phyloP scores from a whole-genome alignment of 2,113 vertebrate species.

The Smithornis capensis region DNA sequence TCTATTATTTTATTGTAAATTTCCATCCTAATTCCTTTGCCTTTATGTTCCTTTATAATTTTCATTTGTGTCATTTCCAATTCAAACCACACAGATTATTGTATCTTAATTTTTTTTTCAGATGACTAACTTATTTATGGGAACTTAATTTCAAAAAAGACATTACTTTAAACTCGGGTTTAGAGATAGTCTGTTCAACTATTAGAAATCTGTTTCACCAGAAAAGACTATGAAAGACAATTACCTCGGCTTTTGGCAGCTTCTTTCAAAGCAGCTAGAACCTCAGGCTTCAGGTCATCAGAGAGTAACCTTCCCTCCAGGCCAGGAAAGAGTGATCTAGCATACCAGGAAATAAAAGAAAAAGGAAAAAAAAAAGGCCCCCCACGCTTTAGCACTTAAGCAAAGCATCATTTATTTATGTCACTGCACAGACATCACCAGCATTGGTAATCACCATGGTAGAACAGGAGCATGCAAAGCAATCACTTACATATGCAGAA shows the following conservation, averaged over 20 bases:
- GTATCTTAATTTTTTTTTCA: not conserved
- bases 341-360: slow-evolving; percentile 41
- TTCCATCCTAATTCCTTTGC: not conserved
- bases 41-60: not conserved
- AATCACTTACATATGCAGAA: not conserved
- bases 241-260: slow-evolving; percentile 94
- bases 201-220: not conserved
- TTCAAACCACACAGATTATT: not conserved
- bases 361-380: not conserved
- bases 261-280: slow-evolving; percentile 88
- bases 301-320: slow-evolving; percentile 89
- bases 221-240: not conserved
- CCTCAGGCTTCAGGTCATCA: slow-evolving; percentile 85
- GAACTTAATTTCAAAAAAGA: not conserved
- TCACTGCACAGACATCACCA: not conserved
- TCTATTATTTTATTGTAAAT: not conserved
- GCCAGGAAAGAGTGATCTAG: slow-evolving; percentile 91
- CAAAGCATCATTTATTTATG: not conserved
- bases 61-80: not conserved
- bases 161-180: not conserved
- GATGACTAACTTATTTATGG: not conserved
- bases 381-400: not conserved
- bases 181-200: not conserved
- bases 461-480: not conserved
- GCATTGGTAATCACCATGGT: not conserved